Evolutionary conservation across 1,140 invertebrate genomes (phyloP).

Genomic region (Aculops lycopersici): DNA sequence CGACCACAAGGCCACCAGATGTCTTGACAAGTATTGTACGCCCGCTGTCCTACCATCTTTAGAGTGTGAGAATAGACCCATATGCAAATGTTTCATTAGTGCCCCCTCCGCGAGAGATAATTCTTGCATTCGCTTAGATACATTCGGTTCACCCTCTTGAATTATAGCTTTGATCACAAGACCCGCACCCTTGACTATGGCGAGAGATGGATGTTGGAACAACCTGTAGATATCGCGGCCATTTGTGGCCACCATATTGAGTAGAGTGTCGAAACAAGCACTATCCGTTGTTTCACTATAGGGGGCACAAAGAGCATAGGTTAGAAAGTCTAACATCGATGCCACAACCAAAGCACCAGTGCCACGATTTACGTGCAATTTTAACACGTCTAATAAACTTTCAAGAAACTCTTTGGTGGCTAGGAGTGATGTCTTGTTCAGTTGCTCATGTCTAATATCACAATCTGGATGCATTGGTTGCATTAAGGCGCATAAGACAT

Average conservation of each 20-base stretch:
- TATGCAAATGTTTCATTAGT: constrained; percentile 58
- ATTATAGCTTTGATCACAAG: constrained; percentile 85
- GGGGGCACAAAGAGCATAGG: constrained; percentile 88
- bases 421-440: constrained; percentile 81
- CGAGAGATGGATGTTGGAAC: constrained; percentile 86
- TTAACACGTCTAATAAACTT: constrained; percentile 71
- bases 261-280: constrained; percentile 69
- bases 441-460: constrained; percentile 66
- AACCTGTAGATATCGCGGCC: constrained; percentile 66
- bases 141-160: constrained; percentile 66
- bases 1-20: constrained; percentile 88
- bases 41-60: constrained; percentile 35
- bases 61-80: constrained; percentile 56
- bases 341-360: constrained; percentile 29
- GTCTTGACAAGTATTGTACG: constrained; percentile 56
- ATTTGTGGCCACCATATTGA: constrained; percentile 66
- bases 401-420: constrained; percentile 72
- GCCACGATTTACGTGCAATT: constrained; percentile 46
- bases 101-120: constrained; percentile 87
- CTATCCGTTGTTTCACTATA: constrained; percentile 97
- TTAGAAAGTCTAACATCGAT: constrained; percentile 90
- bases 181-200: constrained; percentile 88
- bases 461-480: constrained; percentile 95
- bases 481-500: constrained; percentile 88
- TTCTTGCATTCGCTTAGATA: constrained; percentile 74